These are phyloP conservation scores for Lottia gigantea DNA, from an alignment of 2,888 invertebrate species.

Conservation along the genomic window DNA sequence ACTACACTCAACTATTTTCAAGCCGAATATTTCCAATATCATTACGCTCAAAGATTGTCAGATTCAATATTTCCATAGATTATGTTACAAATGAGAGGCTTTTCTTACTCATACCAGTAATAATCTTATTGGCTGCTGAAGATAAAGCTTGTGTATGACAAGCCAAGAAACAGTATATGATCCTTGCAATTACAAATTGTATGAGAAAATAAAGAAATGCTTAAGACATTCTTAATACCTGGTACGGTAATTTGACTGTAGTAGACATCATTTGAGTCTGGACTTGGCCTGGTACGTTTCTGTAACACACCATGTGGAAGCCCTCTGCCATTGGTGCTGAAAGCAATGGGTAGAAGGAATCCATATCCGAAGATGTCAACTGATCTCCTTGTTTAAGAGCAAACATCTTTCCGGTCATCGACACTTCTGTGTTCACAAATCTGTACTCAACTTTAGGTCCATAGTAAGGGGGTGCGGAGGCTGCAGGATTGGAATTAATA, in stretches of 20 bases:
- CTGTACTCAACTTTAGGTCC: slow-evolving; percentile 42
- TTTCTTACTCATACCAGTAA: too few species aligned
- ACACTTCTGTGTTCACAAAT: slow-evolving; percentile 36
- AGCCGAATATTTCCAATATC: too few species aligned
- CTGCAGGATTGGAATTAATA: neutral
- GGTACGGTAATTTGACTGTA: slow-evolving; percentile 6
- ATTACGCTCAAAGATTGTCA: too few species aligned
- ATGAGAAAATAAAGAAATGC: too few species aligned
- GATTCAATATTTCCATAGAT: too few species aligned
- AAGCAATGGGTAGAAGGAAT: slow-evolving; percentile 35
- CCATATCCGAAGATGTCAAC: slow-evolving; percentile 33
- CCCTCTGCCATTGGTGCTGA: slow-evolving; percentile 36
- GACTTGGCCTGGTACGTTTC: slow-evolving; percentile 37
- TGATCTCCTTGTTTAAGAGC: neutral
- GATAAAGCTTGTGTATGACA: too few species aligned
- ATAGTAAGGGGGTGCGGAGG: slow-evolving; percentile 41
- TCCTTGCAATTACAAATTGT: too few species aligned
- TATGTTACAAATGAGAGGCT: too few species aligned
- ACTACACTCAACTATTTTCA: too few species aligned
- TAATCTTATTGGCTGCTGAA: too few species aligned
- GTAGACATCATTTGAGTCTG: slow-evolving; percentile 28
- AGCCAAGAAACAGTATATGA: too few species aligned
- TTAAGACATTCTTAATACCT: neutral
- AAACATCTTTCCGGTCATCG: neutral
- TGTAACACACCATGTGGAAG: slow-evolving; percentile 36